Base-by-base conservation (phyloP, 2,888 invertebrate species). In the Hermaeophaga mercurialis region DNA sequence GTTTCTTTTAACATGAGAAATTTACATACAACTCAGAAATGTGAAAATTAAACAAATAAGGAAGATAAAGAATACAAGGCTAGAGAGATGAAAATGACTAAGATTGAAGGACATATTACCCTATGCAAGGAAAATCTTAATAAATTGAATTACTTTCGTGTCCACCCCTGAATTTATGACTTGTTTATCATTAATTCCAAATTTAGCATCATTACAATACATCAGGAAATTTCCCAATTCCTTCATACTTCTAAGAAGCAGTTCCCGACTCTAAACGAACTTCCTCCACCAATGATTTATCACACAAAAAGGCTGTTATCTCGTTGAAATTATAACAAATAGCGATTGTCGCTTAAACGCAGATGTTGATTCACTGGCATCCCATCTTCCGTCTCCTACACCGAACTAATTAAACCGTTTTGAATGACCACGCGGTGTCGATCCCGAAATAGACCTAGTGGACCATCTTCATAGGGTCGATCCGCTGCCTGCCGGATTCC, bases 321-420 rank as follows among this genome's bases (percentile, higher is more conserved):
- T 43, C 56, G 43, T 56, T 54, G 38, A 57, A 50, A 50, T 19
- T 52, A 44, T 43, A 52, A 62, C 62, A 59, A 59, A 56, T 56
- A 56, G 31, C 14, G 33, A 36, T 45, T 48, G 36, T 53, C 60
- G 56, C 55, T 56, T 52, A 59, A 49, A 53, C 63, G 66, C 64
- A 63, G 66, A 61, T 70, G 69, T 70, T 69, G 66, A 71, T 70
- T 69, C 70, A 68, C 59, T 26, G 28, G 5, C 31, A 47, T 22
- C 8, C 61, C 58, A 15, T 38, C n/a, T n/a, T n/a, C 56, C 68
- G 62, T 72, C 68, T 70, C 71, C 68, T 72, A 70, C 70, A 71
- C 69, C 61, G 67, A 68, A 69, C 67, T 69, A 70, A 66, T 59
- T 45, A 56, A 48, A 44, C 57, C 61, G 61, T 63, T 66, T 64